Evolutionary conservation across 2,888 invertebrate species (phyloP), one percentile per base, ranked within the genome.

Genomic region (Epinotia nisella): DNA sequence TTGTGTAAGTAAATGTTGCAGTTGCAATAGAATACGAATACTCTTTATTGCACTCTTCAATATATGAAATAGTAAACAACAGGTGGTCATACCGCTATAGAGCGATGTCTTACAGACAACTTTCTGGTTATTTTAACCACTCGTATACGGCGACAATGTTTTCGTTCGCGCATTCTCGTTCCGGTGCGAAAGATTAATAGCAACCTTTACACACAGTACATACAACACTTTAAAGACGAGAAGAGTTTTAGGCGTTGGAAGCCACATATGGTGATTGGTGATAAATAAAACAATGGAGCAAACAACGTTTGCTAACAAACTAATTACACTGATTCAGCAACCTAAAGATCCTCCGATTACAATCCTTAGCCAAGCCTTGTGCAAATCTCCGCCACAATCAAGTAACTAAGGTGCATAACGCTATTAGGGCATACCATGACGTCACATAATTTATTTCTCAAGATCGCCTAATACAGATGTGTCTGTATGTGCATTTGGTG

Each of bases 371-470:
- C 49, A 49, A 49, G 49, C n/a, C 49, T 49, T 49, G 49, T 49
- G 49, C 49, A 49, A 49, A 49, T 49, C n/a, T 49, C 49, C 5
- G 49, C 49, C 49, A 49, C 49, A 49, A 2, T n/a, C 49, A n/a
- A n/a, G 49, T 35, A 53, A 17, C 3, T 4, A 1, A 4, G 13
- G 45, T 39, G 10, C 39, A 59, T 29, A 65, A 64, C 39, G 53
- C 56, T 21, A 62, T 61, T 45, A 49, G 45, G 70, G 62, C n/a
- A 35, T 58, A 58, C 10, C 19, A 60, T 71, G 71, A 71, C 60
- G 60, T 71, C 71, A 71, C 11, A 7, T 15, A 51, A 55, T 51
- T 13, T 64, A 58, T 53, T 39, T 15, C 55, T 55, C 55, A 71
- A 29, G 53, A 41, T 7, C 21, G 60, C 29, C 55, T 24, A 56